Evolutionary conservation across 2,888 invertebrate genomes (phyloP).

Genomic region (Tortrix viridana): DNA sequence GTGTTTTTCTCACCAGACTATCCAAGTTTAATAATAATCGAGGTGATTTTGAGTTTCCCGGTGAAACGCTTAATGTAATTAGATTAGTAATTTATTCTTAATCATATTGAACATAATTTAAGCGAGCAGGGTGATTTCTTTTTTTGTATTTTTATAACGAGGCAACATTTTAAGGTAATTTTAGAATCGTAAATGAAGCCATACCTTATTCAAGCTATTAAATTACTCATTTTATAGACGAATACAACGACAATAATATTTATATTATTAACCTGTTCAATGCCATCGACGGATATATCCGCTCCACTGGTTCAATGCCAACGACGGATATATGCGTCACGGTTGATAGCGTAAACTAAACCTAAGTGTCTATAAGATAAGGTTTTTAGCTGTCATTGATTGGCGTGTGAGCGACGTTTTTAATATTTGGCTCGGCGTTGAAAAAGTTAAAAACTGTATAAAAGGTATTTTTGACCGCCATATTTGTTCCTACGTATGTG

Average conservation of each 20-base stretch:
- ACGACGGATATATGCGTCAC: neutral
- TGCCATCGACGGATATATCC: no score
- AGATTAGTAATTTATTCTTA: conserved; percentile 45
- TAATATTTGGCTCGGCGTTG: no score
- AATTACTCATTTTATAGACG: neutral
- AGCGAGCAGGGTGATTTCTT: conserved; percentile 50
- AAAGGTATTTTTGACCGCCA: conserved; percentile 26
- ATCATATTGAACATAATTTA: conserved; percentile 50
- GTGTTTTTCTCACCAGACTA: no score
- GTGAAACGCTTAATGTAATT: conserved; percentile 53
- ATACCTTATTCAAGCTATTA: conserved; percentile 18
- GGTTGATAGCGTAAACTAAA: no score
- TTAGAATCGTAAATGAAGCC: conserved; percentile 49
- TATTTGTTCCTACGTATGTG: conserved; percentile 37
- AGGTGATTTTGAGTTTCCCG: conserved; percentile 43
- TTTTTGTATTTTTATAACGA: conserved; percentile 27
- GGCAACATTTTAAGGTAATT: conserved; percentile 34
- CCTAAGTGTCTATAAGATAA: no score
- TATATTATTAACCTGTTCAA: no score
- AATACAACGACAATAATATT: no score
- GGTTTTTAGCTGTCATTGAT: no score
- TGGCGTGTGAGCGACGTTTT: no score
- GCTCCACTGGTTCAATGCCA: no score
- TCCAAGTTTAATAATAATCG: no score
- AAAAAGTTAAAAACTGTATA: no score